These are phyloP conservation scores for Augochlorella aurata DNA, from an alignment of 2,888 invertebrate genomes.

Conservation along the genomic window DNA sequence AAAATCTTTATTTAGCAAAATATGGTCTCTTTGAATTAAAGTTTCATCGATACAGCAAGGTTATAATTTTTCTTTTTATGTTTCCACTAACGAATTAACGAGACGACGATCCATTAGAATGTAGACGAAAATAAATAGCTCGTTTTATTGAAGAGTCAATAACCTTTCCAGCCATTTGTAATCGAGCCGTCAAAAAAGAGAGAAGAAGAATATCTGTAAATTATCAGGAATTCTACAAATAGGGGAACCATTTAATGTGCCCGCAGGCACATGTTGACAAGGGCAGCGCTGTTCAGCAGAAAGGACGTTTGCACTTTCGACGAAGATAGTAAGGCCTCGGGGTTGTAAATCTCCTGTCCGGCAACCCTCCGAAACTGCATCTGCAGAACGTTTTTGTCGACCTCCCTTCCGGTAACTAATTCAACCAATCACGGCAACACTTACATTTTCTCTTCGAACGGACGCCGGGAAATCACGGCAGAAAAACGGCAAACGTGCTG, in stretches of 20 bases:
- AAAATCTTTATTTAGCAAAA: not conserved
- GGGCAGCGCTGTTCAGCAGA: not conserved
- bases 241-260: not conserved
- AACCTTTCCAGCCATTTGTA: not conserved
- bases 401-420: not conserved
- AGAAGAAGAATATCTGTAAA: not conserved
- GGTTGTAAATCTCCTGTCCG: slow-evolving; percentile 5
- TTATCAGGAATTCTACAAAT: not conserved
- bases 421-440: not conserved
- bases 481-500: not conserved
- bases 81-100: not conserved
- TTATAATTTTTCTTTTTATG: not conserved
- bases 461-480: not conserved
- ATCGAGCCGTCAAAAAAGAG: not conserved
- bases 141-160: not conserved
- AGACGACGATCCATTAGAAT: not conserved
- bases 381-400: not conserved
- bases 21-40: too few relatives aligned
- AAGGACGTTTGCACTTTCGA: not conserved
- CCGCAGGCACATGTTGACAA: not conserved
- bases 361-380: not conserved
- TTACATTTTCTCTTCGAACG: not conserved
- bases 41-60: too few relatives aligned
- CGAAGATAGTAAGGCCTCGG: not conserved
- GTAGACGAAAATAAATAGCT: not conserved